Evolutionary conservation across 2,113 vertebrate genomes (phyloP), one percentile per base, ranked within the genome.

Genomic region (Phalacrocorax brasilianus): DNA sequence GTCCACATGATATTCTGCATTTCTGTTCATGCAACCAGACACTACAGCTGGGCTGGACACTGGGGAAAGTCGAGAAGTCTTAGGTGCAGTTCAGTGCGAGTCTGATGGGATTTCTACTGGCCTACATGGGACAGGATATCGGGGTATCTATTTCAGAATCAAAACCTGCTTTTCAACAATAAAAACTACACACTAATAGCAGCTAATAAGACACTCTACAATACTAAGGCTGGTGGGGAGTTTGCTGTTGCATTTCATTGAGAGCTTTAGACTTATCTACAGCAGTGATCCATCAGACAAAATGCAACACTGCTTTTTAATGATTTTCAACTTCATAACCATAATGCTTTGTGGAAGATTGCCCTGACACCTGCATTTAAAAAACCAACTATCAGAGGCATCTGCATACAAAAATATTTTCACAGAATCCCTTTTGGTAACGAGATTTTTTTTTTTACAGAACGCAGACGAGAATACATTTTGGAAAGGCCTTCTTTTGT

Each of bases 391-490:
- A 18, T 23, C 14, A 35, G 17, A 24, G 35, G 19, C 14, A 67
- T 24, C 35, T 15, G 14, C 27, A 27, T 4, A 45, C 17, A 35
- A 71, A 65, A 52, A 19, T 24, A 32, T 40, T 72, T 86, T 30
- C 68, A 68, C 49, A 55, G 8, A 17, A 61, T n/a, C 13, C 8
- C 11, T 50, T 70, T 32, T 26, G 24, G 15, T 10, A 53, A 47
- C 1, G 4, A 75, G 58, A n/a, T n/a, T n/a, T n/a, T n/a, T n/a
- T n/a, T n/a, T 75, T 88, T 68, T 26, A 24, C 17, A 84, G 33
- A 24, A 24, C 11, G 17, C 13, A 59, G 10, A 21, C 0, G 0
- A 67, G 22, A 42, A 78, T 2, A 40, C 1, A 4, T 20, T 53
- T 35, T 68, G 21, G 21, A 74, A 70, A 44, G 2, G 3, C 49